phyloP scores from a whole-genome alignment of 1,140 invertebrate genomes.

The Zeugodacus cucurbitae region DNA sequence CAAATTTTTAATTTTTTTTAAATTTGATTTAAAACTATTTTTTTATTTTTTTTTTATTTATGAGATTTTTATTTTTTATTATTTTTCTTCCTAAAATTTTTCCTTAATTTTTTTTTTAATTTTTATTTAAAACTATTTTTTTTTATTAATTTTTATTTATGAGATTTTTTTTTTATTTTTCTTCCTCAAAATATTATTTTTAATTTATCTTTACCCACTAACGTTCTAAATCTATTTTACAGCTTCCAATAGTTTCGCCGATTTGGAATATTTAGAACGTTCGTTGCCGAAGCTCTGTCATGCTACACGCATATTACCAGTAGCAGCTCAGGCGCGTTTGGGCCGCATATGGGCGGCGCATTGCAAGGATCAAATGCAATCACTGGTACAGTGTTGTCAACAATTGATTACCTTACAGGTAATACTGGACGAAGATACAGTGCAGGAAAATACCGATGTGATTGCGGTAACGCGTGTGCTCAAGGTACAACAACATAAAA shows the following conservation, averaged over 20 bases:
- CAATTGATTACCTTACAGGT: conserved; percentile 87
- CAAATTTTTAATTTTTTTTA: background rate
- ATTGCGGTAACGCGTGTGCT: conserved; percentile 85
- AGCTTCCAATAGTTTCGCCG: conserved; percentile 67
- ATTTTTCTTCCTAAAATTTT: too few species aligned
- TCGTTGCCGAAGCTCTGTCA: conserved; percentile 85
- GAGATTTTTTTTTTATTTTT: background rate
- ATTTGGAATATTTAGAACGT: conserved; percentile 83
- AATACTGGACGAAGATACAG: conserved; percentile 78
- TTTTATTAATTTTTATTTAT: background rate
- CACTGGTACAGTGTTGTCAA: conserved; percentile 83
- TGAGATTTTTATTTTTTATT: too few species aligned
- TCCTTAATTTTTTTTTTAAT: too few species aligned
- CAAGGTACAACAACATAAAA: conserved; percentile 70
- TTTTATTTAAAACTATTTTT: too few species aligned
- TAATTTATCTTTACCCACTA: background rate
- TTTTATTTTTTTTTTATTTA: too few species aligned
- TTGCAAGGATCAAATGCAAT: conserved; percentile 75
- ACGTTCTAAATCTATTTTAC: conserved; percentile 53
- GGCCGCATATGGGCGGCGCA: conserved; percentile 82
- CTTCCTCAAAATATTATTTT: background rate
- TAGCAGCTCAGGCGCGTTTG: conserved; percentile 81
- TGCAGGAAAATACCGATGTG: conserved; percentile 87
- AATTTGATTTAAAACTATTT: background rate
- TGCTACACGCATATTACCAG: conserved; percentile 77